Percentiles rank a stretch among this genome's conserved stretches.
These are phyloP conservation scores for Trematocara zebra DNA, from an alignment of 2,113 vertebrate genomes.

Conservation along the genomic window DNA sequence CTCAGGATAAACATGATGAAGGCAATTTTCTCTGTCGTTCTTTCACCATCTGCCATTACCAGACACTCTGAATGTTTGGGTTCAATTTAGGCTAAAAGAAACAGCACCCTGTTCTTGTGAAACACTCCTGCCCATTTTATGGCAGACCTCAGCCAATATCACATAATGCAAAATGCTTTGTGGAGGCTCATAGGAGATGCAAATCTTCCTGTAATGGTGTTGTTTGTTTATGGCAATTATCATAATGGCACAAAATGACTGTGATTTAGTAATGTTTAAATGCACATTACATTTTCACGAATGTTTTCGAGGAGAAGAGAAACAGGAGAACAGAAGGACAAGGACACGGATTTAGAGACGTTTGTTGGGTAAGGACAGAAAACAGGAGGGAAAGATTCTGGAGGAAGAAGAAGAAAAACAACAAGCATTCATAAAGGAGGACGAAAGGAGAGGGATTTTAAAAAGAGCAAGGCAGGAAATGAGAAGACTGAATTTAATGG, in stretches of 20 bases:
- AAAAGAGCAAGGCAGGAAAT: neutral
- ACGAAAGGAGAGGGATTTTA: neutral
- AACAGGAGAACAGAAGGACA: neutral
- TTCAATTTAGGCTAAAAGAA: neutral
- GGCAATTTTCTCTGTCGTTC: neutral
- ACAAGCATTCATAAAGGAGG: neutral
- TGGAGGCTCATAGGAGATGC: neutral
- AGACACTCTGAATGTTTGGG: neutral
- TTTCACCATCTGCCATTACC: neutral
- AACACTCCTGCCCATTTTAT: neutral
- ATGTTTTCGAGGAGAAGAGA: neutral
- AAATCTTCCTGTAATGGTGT: constrained; percentile 40
- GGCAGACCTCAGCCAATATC: neutral
- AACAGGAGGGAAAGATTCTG: neutral
- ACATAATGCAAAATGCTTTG: neutral
- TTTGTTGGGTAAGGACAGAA: neutral
- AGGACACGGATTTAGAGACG: neutral
- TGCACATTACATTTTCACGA: neutral
- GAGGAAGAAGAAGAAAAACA: neutral
- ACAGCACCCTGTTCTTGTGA: neutral
- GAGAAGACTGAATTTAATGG: neutral
- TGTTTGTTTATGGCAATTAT: constrained; percentile 49
- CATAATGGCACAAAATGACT: constrained; percentile 35
- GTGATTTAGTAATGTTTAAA: constrained; percentile 33
- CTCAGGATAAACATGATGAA: neutral